Conservation (phyloP, 2,797 vertebrate genomes). For the Micropoecilia bifurca region DNA sequence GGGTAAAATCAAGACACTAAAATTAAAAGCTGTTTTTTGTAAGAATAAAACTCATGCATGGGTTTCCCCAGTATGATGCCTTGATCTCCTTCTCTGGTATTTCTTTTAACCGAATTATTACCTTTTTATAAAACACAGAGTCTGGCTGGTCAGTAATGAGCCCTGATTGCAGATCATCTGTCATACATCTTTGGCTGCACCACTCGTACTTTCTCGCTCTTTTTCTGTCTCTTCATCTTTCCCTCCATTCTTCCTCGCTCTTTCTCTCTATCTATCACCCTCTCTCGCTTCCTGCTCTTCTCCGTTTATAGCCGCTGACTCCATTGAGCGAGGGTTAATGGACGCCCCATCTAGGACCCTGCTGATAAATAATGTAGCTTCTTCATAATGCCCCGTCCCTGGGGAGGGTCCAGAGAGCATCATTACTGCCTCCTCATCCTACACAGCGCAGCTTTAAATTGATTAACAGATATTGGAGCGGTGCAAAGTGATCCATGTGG, state of each 20-base stretch:
- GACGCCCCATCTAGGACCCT: constrained; percentile 91
- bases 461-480: constrained; percentile 97
- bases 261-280: constrained; percentile 57
- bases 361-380: constrained; percentile 99
- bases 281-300: constrained; percentile 68
- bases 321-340: constrained; percentile 94
- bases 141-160: constrained; percentile 46
- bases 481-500: constrained; percentile 98
- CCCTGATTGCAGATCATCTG: constrained; percentile 49
- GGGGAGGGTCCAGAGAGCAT: constrained; percentile 94
- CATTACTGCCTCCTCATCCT: constrained; percentile 98
- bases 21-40: neutral
- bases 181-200: constrained; percentile 50
- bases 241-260: constrained; percentile 26
- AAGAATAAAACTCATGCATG: neutral
- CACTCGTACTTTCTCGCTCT: constrained; percentile 53
- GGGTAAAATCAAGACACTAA: neutral
- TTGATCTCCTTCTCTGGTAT: neutral
- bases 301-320: constrained; percentile 84
- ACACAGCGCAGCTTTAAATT: constrained; percentile 95
- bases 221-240: constrained; percentile 46
- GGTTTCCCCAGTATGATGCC: neutral
- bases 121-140: constrained; percentile 23
- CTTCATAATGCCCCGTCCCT: constrained; percentile 93
- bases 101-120: constrained; percentile 9